Evolutionary conservation across 2,888 invertebrate genomes (phyloP), one percentile per base, ranked within the genome.

Genomic region (Cantharis lateralis): DNA sequence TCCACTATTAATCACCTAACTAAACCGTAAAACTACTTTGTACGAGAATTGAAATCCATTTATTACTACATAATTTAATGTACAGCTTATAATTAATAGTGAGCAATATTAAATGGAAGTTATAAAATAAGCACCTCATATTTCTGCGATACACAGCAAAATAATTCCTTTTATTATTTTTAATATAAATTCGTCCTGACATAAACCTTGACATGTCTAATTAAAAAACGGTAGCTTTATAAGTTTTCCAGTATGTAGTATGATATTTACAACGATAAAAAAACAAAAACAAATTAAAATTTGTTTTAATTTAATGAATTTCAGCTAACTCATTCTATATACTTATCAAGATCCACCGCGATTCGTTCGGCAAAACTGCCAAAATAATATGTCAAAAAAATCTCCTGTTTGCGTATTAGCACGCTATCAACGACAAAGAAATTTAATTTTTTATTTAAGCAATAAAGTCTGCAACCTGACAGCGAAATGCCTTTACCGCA

Each of bases 161-260:
- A 66, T 66, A 64, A 70, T 63, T 20, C 63, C 63, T 70, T 74
- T 74, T 24, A 18, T 18, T 32, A 48, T 63, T 74, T 74, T 74
- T 71, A 68, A 75, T 71, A 75, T 68, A 71, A 75, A 75, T 75
- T 68, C 68, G 28, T 15, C 15, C 18, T 68, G 71, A 68, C 68
- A 68, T 13, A 71, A 26, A 72, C 26, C 15, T 24, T 11, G 69
- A 66, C 70, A 64, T 13, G n/a, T 64, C 18, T 62, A 72, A 76
- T 72, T 48, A 71, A 72, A 24, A 68, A 28, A 66, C 24, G 24
- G 20, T 15, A 24, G 26, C 15, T 69, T 32, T 32, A 69, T 13
- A 20, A 15, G 18, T 66, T 20, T 66, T 66, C 11, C 64, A 66
- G 64, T 13, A 66, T 66, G 9, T 24, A 24, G 64, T 16, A 64